These are phyloP conservation scores for Felis chaus DNA, from an alignment of 2,113 vertebrate genomes.

Conservation along the genomic window DNA sequence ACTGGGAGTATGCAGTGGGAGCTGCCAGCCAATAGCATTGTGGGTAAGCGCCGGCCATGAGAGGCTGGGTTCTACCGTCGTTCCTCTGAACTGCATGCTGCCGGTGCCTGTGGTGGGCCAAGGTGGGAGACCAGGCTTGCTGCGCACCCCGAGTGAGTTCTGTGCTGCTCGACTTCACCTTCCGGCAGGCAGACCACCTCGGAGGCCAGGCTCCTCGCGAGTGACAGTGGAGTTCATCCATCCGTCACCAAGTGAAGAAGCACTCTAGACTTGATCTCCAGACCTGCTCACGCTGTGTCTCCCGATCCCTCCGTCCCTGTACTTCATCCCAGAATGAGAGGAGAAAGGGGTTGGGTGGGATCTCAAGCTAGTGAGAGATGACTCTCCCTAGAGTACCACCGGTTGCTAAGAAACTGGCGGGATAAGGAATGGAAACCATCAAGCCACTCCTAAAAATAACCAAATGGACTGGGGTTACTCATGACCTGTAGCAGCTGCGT, in stretches of 20 bases:
- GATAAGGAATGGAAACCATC: constrained; percentile 71
- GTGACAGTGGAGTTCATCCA: neutral
- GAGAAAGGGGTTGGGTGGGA: constrained; percentile 11
- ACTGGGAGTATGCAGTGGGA: neutral
- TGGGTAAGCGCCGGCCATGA: neutral
- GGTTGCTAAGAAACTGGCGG: constrained; percentile 81
- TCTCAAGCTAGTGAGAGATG: constrained; percentile 62
- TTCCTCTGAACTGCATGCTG: neutral
- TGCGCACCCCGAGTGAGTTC: too few species aligned
- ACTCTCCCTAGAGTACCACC: constrained; percentile 47
- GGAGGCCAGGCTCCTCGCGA: neutral
- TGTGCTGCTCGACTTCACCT: neutral
- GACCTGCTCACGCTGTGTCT: fast-evolving
- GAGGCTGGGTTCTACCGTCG: neutral
- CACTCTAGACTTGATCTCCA: neutral
- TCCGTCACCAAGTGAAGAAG: neutral
- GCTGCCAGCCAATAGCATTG: fast-evolving
- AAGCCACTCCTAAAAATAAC: constrained; percentile 79
- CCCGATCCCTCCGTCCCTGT: neutral
- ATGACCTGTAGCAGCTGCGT: neutral
- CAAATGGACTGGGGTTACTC: constrained; percentile 47
- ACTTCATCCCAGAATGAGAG: neutral
- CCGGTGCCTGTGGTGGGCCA: too few species aligned
- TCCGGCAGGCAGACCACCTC: neutral
- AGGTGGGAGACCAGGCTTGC: neutral